Evolutionary conservation across 2,888 invertebrate genomes (phyloP).

Genomic region (Caenorhabditis sp.): DNA sequence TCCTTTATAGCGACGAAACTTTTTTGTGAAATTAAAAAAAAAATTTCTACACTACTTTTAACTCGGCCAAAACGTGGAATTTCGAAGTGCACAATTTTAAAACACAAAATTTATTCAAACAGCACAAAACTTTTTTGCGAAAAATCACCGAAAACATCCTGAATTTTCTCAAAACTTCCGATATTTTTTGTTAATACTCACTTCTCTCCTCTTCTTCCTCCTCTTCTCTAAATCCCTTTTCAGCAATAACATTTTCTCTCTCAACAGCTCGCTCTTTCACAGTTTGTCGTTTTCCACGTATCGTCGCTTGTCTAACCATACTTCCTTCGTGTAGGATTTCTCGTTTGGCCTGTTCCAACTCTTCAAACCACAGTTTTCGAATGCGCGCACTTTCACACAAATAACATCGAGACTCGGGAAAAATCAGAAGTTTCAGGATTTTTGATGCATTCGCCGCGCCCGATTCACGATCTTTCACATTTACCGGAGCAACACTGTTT

Average conservation of each 20-base stretch:
- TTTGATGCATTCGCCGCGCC: conserved; percentile 56
- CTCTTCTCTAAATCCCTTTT: background rate
- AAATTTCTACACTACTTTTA: too few species aligned
- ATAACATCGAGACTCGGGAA: conserved; percentile 62
- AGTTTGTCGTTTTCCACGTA: conserved; percentile 57
- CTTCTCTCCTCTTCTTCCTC: conserved; percentile 12
- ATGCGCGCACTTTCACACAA: conserved; percentile 62
- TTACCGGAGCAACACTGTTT: conserved; percentile 65
- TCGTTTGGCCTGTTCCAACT: conserved; percentile 60
- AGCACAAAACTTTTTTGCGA: too few species aligned
- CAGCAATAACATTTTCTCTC: conserved; percentile 8
- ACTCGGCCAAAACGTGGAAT: too few species aligned
- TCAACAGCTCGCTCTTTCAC: conserved; percentile 25
- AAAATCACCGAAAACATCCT: too few species aligned
- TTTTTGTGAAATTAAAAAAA: too few species aligned
- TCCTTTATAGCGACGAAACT: too few species aligned
- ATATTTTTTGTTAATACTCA: background rate
- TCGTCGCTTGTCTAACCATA: conserved; percentile 65
- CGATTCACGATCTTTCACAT: conserved; percentile 60
- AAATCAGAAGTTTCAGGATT: conserved; percentile 64
- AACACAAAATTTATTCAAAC: too few species aligned
- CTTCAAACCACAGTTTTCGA: conserved; percentile 67
- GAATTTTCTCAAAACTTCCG: too few species aligned
- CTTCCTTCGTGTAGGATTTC: conserved; percentile 57
- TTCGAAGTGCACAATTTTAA: too few species aligned